Evolutionary conservation across 2,888 invertebrate genomes (phyloP), one percentile per base, ranked within the genome.

Genomic region (Leuctra nigra): DNA sequence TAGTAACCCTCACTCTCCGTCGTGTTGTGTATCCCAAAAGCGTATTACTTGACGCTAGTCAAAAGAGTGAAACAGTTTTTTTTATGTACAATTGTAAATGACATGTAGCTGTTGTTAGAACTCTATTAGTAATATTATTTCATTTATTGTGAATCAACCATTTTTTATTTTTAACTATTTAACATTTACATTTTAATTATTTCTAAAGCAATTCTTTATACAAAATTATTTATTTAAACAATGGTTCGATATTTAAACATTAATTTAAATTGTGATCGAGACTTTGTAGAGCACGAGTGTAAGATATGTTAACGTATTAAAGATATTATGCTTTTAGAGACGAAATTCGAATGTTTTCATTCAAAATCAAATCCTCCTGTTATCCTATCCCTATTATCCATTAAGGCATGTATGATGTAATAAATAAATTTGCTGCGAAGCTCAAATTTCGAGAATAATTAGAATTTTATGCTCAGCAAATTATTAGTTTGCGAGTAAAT

Each of bases 31-130:
- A 55, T 23, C 29, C 52, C 58, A 29, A 56, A 58, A 53, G 61
- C 61, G 61, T 61, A 61, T 61, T 61, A 61, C 52, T 58, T 61
- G 61, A 57, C 61, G 61, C 61, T 61, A 61, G 61, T 61, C 61
- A 59, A 54, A 39, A 14, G 23, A 56, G 35, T 36, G 29, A 35
- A 53, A 35, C 24, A 22, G 41, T 56, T 56, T 23, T 38, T 47
- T 13, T 33, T 35, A 48, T 48, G 38, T n/a, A n/a, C n/a, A 14
- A 35, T 50, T 53, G 53, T 53, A 44, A 53, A 57, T 56, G 39
- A 29, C 6, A 29, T 11, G 29, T 6, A 29, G 11, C 29, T 29
- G 11, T 6, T 29, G 29, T 29, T 29, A 29, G 11, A 29, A 7
- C 29, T 29, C 29, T 29, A 29, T 11, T 29, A 29, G 11, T 29